Base-by-base conservation (phyloP, 2,888 invertebrate genomes). In the Cryptophagus acutangulus region DNA sequence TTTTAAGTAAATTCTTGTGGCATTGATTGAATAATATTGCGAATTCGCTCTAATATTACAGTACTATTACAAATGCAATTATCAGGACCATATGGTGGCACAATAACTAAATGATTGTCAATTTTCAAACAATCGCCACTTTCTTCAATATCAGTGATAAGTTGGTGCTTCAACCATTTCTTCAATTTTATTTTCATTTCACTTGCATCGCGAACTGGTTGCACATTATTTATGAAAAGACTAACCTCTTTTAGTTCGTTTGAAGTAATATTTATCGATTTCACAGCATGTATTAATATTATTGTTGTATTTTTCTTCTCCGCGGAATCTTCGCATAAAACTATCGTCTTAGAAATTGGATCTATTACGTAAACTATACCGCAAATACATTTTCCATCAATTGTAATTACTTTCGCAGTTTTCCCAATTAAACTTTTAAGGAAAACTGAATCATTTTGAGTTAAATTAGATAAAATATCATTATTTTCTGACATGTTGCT, bases 21-120 rank as follows among this genome's bases (percentile, higher is more conserved):
- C 67, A 70, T 68, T 44, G 52, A 49, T 34, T 54, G 40, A 24
- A 71, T 60, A 40, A 71, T 57, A 20, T 60, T 58, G 44, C 62
- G 56, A 45, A 71, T 59, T 51, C 63, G 59, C 36, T 65, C 64
- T 38, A 70, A 62, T 40, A 70, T 59, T 17, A 69, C 59, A 17
- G 61, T 65, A 50, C 66, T 71, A 43, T 62, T 63, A 49, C 65
- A 63, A 43, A 65, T 58, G 48, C 69, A 69, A 41, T 66, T 62
- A 15, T 67, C 59, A 8, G 55, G 48, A 17, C 58, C 61, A 60
- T 70, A 71, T 2, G 70, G 71, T 4, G 69, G 65, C 18, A 60
- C 53, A 35, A 71, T 68, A 10, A 59, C 50, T 33, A 71, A 45
- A 44, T 65, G 57, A 35, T 67, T 61, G 38, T 63, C 65, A 17